Conservation (phyloP, 2,113 vertebrate genomes). For the Clarias macrocephalus region DNA sequence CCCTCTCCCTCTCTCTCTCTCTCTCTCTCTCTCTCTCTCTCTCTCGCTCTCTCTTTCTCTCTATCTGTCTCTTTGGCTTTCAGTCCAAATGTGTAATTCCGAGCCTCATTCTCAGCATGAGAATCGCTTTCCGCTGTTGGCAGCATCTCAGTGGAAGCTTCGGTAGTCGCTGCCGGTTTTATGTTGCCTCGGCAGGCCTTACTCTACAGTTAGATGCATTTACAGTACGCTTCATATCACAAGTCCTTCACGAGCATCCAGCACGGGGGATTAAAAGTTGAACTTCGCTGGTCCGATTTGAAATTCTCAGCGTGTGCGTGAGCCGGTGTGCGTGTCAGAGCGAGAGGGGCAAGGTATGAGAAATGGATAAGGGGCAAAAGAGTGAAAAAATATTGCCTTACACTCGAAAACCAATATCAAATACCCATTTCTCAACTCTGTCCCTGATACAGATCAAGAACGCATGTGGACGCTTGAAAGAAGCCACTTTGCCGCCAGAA, state of each 20-base stretch:
- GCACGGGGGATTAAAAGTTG: constrained; percentile 11
- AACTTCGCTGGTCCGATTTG: not conserved
- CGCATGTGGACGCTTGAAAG: constrained; percentile 26
- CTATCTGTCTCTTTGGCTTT: not conserved
- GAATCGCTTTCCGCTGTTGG: constrained; percentile 13
- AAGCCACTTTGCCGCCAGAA: not conserved
- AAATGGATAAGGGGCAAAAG: constrained; percentile 11
- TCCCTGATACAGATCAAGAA: constrained; percentile 22
- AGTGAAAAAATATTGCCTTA: not conserved
- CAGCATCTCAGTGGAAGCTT: constrained; percentile 18
- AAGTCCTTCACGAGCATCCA: constrained; percentile 9
- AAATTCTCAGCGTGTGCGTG: constrained; percentile 5
- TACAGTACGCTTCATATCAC: constrained; percentile 5
- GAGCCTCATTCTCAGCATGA: constrained; percentile 1
- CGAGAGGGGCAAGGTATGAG: constrained; percentile 1
- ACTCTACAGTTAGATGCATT: constrained; percentile 23
- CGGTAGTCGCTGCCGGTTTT: not conserved
- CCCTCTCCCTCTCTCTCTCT: not conserved
- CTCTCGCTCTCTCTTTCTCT: not conserved
- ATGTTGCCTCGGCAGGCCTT: constrained; percentile 24
- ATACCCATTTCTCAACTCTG: not conserved
- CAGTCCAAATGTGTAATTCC: not conserved
- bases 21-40: not conserved
- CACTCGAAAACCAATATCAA: constrained; percentile 28
- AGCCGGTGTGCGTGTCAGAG: not conserved